These are phyloP conservation scores for Cariama cristata DNA, from an alignment of 2,113 vertebrate genomes.

Conservation along the genomic window DNA sequence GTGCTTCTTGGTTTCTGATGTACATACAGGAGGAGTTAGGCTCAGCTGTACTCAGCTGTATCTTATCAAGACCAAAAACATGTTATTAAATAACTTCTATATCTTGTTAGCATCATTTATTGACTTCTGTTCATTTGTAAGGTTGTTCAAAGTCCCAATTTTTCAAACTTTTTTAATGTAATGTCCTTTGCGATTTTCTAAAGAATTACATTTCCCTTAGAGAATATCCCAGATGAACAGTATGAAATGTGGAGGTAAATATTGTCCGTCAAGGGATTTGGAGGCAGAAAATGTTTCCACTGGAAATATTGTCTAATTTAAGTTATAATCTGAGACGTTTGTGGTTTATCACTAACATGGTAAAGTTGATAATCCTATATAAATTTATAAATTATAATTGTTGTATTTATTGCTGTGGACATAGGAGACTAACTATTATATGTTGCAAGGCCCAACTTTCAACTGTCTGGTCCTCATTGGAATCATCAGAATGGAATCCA, in stretches of 20 bases:
- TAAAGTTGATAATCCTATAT: neutral
- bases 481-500: neutral
- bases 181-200: neutral
- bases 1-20: neutral
- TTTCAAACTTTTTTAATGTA: neutral
- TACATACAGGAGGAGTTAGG: neutral
- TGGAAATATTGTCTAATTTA: neutral
- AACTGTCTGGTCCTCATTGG: neutral
- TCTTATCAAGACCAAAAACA: neutral
- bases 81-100: neutral
- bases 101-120: neutral
- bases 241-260: neutral
- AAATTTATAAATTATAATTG: neutral
- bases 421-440: neutral
- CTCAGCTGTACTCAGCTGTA: neutral
- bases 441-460: neutral
- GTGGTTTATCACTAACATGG: neutral
- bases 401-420: neutral
- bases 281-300: neutral
- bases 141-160: neutral
- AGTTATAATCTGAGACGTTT: neutral
- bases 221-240: neutral
- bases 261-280: neutral
- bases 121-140: neutral
- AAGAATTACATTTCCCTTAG: neutral